phyloP scores from a whole-genome alignment of 2,113 vertebrate genomes.

The Paradoxurus hermaphroditus region DNA sequence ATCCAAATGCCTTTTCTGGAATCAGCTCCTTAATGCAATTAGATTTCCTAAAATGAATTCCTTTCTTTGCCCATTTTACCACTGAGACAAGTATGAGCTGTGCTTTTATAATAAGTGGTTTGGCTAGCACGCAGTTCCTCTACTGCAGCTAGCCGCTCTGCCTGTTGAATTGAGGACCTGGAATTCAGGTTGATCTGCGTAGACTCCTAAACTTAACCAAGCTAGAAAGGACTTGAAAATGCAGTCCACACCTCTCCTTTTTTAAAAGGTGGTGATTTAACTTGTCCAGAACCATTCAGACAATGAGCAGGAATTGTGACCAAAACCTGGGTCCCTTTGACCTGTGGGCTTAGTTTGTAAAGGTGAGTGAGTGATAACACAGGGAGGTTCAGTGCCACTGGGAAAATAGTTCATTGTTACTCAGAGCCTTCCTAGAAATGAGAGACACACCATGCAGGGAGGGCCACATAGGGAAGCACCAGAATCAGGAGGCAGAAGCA shows the following conservation, averaged over 20 bases:
- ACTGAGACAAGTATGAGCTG: background rate
- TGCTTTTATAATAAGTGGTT: conserved; percentile 27
- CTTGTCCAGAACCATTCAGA: background rate
- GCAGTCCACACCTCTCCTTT: background rate
- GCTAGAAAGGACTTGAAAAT: conserved; percentile 1
- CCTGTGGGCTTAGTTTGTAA: background rate
- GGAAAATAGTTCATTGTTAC: background rate
- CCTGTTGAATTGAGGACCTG: background rate
- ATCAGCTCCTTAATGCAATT: conserved; percentile 60
- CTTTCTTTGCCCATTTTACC: conserved; percentile 34
- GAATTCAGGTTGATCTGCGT: background rate
- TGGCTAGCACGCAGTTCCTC: background rate
- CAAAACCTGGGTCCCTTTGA: background rate
- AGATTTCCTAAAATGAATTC: conserved; percentile 59
- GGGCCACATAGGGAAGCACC: background rate
- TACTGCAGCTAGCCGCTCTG: background rate
- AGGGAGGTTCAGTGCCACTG: background rate
- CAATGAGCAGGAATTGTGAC: background rate
- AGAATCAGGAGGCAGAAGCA: background rate
- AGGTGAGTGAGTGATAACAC: background rate
- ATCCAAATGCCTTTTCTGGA: conserved; percentile 47
- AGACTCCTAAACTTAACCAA: background rate
- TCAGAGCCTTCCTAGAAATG: too few species aligned
- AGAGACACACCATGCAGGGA: fast-evolving
- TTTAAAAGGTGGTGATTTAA: background rate